These are phyloP conservation scores for Psilanteris sp. DNA, from an alignment of 1,140 invertebrate species.

Conservation along the genomic window DNA sequence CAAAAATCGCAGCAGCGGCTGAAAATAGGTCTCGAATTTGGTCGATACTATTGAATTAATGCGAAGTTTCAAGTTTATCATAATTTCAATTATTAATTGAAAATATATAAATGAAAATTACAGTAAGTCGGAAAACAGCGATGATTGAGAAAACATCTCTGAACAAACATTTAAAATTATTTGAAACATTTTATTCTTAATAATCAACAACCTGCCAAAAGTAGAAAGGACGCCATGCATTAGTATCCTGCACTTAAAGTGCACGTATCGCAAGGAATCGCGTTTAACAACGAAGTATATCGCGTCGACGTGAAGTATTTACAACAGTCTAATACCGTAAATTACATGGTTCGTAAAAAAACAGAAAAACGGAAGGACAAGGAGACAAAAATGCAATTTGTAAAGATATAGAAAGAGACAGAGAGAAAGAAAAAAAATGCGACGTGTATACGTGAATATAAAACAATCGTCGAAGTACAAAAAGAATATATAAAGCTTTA, in stretches of 20 bases:
- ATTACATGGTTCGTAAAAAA: conserved; percentile 35
- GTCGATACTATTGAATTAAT: too few species aligned
- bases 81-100: background rate
- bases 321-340: conserved; percentile 35
- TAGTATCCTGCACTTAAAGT: conserved; percentile 19
- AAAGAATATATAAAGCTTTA: conserved; percentile 7
- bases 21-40: conserved; percentile 41
- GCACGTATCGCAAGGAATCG: conserved; percentile 14
- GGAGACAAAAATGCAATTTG: too few species aligned
- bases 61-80: too few species aligned
- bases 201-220: conserved; percentile 33
- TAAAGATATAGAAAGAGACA: background rate
- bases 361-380: conserved; percentile 1
- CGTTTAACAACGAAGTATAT: conserved; percentile 51
- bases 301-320: conserved; percentile 45
- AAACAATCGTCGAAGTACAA: conserved; percentile 29
- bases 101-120: background rate
- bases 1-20: conserved; percentile 19
- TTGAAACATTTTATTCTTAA: conserved; percentile 36
- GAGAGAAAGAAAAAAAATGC: conserved; percentile 3
- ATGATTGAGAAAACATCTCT: conserved; percentile 24
- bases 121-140: conserved; percentile 4
- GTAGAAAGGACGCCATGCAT: conserved; percentile 51
- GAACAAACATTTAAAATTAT: conserved; percentile 5
- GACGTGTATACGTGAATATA: conserved; percentile 9